phyloP scores from a whole-genome alignment of 2,797 vertebrate species.

The Danio tinwini region DNA sequence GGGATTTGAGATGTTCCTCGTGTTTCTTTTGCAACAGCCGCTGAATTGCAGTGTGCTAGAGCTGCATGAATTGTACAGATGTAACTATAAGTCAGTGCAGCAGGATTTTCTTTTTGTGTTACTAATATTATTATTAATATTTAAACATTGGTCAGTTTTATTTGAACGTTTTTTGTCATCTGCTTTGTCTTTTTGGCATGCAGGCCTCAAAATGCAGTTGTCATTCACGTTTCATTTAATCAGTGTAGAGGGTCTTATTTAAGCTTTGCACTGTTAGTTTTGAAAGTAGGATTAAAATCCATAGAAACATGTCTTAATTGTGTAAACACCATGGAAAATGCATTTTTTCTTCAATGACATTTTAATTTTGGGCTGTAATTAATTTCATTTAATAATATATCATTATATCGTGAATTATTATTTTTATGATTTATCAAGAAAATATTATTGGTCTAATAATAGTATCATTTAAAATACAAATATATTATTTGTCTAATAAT shows the following conservation, averaged over 20 bases:
- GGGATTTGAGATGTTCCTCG: conserved; percentile 50
- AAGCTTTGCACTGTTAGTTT: background rate
- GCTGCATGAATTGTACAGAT: conserved; percentile 73
- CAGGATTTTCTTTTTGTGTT: conserved; percentile 55
- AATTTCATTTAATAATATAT: conserved; percentile 60
- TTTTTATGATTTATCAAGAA: no score
- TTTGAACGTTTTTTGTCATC: conserved; percentile 45
- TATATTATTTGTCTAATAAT: background rate
- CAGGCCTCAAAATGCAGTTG: background rate
- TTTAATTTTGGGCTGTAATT: background rate
- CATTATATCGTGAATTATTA: conserved; percentile 26
- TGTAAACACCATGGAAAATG: background rate
- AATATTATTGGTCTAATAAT: conserved; percentile 9
- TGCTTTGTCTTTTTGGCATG: conserved; percentile 5
- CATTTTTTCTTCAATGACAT: background rate
- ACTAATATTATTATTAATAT: conserved; percentile 50
- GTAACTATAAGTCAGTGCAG: conserved; percentile 53
- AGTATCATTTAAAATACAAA: background rate
- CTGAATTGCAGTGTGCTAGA: conserved; percentile 62
- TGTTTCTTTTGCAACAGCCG: conserved; percentile 9
- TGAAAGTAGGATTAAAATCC: conserved; percentile 2
- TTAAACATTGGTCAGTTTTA: conserved; percentile 31
- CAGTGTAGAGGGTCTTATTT: no score
- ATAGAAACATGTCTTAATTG: background rate
- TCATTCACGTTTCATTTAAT: background rate